Evolutionary conservation across 2,113 vertebrate genomes (phyloP).

Genomic region (Amphiprion percula): DNA sequence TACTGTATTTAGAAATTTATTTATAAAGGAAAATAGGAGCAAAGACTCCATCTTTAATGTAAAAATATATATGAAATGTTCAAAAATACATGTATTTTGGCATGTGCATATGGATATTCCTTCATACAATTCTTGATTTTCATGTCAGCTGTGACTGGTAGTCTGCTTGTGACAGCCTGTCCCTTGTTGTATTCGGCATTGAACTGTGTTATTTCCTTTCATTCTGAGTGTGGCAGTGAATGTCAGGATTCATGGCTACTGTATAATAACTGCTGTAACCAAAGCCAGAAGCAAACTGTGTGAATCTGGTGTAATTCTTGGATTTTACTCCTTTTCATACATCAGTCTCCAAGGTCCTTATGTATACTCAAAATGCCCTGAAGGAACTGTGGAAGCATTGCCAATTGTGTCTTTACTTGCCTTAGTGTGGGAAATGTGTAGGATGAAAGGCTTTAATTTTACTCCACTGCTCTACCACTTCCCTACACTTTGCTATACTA

Average conservation of each 20-base stretch:
- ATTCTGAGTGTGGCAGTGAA: background rate
- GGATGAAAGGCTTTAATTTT: background rate
- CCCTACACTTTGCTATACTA: background rate
- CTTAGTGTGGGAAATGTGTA: too few species aligned
- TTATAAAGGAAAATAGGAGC: too few species aligned
- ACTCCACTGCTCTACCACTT: background rate
- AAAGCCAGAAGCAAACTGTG: background rate
- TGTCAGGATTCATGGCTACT: slow-evolving; percentile 6
- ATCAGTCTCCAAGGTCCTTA: too few species aligned
- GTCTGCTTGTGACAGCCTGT: background rate
- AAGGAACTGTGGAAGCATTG: background rate
- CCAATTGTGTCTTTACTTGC: too few species aligned
- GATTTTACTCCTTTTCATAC: too few species aligned
- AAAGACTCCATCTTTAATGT: too few species aligned
- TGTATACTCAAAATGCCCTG: background rate
- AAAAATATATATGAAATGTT: background rate
- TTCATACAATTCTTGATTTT: background rate
- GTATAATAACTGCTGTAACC: slow-evolving; percentile 5
- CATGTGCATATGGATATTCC: background rate
- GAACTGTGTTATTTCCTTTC: slow-evolving; percentile 17
- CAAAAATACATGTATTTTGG: background rate
- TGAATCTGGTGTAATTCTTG: too few species aligned
- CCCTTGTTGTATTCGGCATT: slow-evolving; percentile 4
- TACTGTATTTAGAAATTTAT: too few species aligned
- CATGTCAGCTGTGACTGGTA: background rate